phyloP scores from a whole-genome alignment of 1,140 invertebrate species.

The Trissolcus basalis region DNA sequence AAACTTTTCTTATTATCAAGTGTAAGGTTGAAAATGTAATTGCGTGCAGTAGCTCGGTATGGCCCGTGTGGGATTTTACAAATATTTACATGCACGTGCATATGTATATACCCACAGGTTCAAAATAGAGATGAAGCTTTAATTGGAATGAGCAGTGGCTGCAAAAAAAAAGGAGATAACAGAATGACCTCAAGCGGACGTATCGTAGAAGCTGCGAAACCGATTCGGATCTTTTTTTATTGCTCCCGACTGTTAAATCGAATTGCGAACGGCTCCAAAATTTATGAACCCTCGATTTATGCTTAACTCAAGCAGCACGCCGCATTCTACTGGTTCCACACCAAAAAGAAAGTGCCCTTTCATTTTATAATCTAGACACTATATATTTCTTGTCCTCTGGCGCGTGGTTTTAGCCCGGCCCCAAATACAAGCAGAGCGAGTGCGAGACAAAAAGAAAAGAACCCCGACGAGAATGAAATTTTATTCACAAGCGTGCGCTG shows the following conservation, averaged over 20 bases:
- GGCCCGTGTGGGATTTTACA: slow-evolving; percentile 9
- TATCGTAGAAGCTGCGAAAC: slow-evolving; percentile 51
- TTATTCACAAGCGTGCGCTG: slow-evolving; percentile 16
- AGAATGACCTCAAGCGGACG: slow-evolving; percentile 25
- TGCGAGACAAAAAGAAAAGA: slow-evolving; percentile 6
- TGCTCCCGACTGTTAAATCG: slow-evolving; percentile 59
- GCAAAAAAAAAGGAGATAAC: slow-evolving; percentile 9
- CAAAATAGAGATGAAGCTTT: slow-evolving; percentile 67
- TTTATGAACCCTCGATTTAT: slow-evolving; percentile 61
- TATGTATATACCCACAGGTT: not conserved
- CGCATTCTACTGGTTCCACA: slow-evolving; percentile 33
- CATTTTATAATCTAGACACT: slow-evolving; percentile 45
- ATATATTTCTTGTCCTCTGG: slow-evolving; percentile 46
- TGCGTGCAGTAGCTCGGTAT: not conserved
- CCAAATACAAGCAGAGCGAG: slow-evolving; percentile 27
- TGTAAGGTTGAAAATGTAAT: slow-evolving; percentile 9
- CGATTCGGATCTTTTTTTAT: slow-evolving; percentile 60
- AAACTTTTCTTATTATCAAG: slow-evolving; percentile 39
- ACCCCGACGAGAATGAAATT: slow-evolving; percentile 28
- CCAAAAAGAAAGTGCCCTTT: slow-evolving; percentile 52
- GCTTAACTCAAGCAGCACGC: slow-evolving; percentile 39
- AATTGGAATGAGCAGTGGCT: slow-evolving; percentile 64
- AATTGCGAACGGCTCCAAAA: slow-evolving; percentile 59
- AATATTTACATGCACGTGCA: slow-evolving; percentile 31
- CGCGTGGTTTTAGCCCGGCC: slow-evolving; percentile 34